Evolutionary conservation across 2,113 vertebrate genomes (phyloP).

Genomic region (Microtus pennsylvanicus): DNA sequence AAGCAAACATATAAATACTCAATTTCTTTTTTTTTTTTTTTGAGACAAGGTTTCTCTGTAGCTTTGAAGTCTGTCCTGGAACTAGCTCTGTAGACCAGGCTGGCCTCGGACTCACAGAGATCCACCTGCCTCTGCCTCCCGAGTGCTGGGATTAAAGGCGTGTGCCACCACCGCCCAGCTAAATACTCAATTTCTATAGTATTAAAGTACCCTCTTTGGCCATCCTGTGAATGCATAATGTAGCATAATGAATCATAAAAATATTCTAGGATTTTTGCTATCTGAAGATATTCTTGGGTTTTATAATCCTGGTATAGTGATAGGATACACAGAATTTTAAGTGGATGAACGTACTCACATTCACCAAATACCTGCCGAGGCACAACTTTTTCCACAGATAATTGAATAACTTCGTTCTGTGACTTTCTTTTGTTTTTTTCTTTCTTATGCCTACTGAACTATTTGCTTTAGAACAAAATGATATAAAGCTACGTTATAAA

Average conservation of each 20-base stretch:
- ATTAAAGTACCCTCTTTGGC: neutral
- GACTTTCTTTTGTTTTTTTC: neutral
- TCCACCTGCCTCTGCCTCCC: too few relatives aligned
- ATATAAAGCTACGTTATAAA: conserved; percentile 29
- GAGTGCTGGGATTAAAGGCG: too few relatives aligned
- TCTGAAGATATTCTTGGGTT: neutral
- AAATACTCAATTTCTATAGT: neutral
- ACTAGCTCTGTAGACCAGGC: too few relatives aligned
- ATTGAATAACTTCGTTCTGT: neutral
- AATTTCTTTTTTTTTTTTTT: too few relatives aligned
- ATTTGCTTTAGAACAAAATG: conserved; percentile 33
- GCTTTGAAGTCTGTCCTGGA: too few relatives aligned
- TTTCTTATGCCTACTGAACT: neutral
- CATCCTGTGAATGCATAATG: neutral
- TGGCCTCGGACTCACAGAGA: too few relatives aligned
- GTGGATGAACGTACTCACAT: conserved; percentile 11
- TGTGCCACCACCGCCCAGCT: too few relatives aligned
- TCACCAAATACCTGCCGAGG: neutral
- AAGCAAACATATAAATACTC: neutral
- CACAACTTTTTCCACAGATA: conserved; percentile 4
- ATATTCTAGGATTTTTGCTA: conserved; percentile 5
- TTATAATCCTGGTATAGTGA: neutral
- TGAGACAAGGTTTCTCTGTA: too few relatives aligned
- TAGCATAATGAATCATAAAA: conserved; percentile 28
- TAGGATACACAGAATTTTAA: conserved; percentile 38